These are phyloP conservation scores for Abrostola triplasia DNA, from an alignment of 2,888 invertebrate species.

Conservation along the genomic window DNA sequence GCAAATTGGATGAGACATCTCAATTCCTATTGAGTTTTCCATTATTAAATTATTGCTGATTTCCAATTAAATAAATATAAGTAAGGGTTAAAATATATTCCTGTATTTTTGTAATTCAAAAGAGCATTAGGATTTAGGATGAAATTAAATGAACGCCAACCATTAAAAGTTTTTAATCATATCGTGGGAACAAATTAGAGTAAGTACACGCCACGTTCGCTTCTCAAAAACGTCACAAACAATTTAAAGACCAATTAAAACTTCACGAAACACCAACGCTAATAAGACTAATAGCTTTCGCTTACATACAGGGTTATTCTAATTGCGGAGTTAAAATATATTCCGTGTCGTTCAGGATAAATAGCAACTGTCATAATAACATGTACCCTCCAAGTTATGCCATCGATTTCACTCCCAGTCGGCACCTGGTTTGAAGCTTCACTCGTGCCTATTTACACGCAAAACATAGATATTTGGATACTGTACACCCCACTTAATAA, in stretches of 20 bases:
- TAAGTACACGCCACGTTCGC: constrained; percentile 34
- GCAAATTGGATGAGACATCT: constrained; percentile 9
- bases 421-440: constrained; percentile 85
- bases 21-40: neutral
- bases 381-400: constrained; percentile 79
- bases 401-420: constrained; percentile 80
- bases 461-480: constrained; percentile 86
- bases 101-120: constrained; percentile 1
- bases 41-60: constrained; percentile 6
- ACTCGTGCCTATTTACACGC: constrained; percentile 85
- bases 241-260: constrained; percentile 60
- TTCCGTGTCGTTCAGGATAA: constrained; percentile 73
- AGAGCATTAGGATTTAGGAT: constrained; percentile 4
- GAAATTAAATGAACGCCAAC: constrained; percentile 14
- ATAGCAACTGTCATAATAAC: constrained; percentile 85
- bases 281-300: constrained; percentile 67
- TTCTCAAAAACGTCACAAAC: constrained; percentile 52
- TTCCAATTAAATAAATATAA: neutral
- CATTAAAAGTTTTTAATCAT: constrained; percentile 36
- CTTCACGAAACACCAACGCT: constrained; percentile 64
- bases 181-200: constrained; percentile 41
- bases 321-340: constrained; percentile 70
- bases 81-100: neutral
- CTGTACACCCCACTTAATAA: constrained; percentile 74
- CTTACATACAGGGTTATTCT: constrained; percentile 68